These are phyloP conservation scores for Bathynomus jamesi DNA, from an alignment of 1,140 invertebrate species.

Conservation along the genomic window DNA sequence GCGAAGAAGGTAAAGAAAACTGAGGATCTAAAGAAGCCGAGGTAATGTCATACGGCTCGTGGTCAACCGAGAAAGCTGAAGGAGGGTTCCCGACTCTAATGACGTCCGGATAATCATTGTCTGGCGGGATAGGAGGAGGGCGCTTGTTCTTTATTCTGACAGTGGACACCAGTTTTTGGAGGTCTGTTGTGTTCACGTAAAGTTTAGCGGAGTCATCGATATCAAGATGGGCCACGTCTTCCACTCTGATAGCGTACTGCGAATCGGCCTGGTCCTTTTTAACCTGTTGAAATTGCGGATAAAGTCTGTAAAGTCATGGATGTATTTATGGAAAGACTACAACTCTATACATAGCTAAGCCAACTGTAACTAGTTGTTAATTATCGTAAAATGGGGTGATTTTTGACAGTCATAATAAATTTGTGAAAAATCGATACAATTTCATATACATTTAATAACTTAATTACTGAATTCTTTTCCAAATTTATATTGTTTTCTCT, in stretches of 20 bases:
- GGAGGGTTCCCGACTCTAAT: background rate
- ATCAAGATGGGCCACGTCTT: conserved; percentile 5
- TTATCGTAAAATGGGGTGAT: background rate
- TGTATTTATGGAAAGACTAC: background rate
- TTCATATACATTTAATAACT: background rate
- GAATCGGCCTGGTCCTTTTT: background rate
- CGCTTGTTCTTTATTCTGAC: background rate
- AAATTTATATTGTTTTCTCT: background rate
- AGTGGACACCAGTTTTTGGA: conserved; percentile 11
- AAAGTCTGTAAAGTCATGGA: too few relatives aligned
- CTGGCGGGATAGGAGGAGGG: background rate
- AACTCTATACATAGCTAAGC: background rate
- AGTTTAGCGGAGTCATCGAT: conserved; percentile 14
- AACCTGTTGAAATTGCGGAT: background rate
- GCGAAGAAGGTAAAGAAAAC: too few relatives aligned
- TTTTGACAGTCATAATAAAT: background rate
- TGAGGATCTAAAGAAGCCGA: too few relatives aligned
- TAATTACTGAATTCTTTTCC: background rate
- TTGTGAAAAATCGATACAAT: background rate
- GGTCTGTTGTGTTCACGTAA: conserved; percentile 14
- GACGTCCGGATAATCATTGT: background rate
- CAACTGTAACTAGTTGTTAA: too few relatives aligned
- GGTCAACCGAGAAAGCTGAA: background rate
- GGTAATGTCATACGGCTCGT: background rate
- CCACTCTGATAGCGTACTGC: background rate